Conservation (phyloP, 2,888 invertebrate genomes). For the Mesochorus sp. region DNA sequence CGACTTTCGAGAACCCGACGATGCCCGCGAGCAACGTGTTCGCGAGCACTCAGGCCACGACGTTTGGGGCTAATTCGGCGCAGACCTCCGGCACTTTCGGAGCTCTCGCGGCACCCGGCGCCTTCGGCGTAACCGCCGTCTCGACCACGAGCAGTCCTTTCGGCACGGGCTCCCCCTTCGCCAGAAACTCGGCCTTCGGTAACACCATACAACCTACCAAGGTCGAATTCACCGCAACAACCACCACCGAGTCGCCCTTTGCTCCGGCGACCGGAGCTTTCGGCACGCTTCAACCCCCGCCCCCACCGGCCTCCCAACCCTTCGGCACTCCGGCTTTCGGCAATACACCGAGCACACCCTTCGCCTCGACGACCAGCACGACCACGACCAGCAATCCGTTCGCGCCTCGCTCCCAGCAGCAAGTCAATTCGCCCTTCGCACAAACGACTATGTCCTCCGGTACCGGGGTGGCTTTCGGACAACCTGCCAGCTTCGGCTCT, state of each 20-base stretch:
- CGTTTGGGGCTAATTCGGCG: constrained; percentile 64
- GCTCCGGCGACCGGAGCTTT: constrained; percentile 16
- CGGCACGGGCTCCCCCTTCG: constrained; percentile 60
- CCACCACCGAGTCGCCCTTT: constrained; percentile 35
- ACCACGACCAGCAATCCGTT: constrained; percentile 61
- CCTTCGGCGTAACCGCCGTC: constrained; percentile 16
- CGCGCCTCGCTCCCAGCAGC: constrained; percentile 54
- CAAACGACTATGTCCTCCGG: constrained; percentile 54
- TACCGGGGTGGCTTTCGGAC: constrained; percentile 64
- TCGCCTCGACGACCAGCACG: constrained; percentile 56
- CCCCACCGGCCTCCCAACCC: constrained; percentile 29
- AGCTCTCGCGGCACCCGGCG: constrained; percentile 42
- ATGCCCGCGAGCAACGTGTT: constrained; percentile 74
- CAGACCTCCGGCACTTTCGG: constrained; percentile 59
- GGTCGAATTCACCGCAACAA: constrained; percentile 27
- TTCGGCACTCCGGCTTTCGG: constrained; percentile 41
- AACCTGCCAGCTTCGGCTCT: constrained; percentile 65
- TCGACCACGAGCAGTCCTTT: constrained; percentile 54
- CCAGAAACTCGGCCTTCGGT: constrained; percentile 44
- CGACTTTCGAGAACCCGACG: constrained; percentile 62
- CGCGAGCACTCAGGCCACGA: constrained; percentile 58
- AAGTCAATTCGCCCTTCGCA: constrained; percentile 58
- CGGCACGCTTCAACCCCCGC: constrained; percentile 3
- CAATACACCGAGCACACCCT: constrained; percentile 47
- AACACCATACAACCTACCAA: constrained; percentile 36